A percentile compares a stretch with the other conserved stretches of the same genome.
Conservation (phyloP, 2,113 vertebrate genomes). For the Chaetodon auriga region DNA sequence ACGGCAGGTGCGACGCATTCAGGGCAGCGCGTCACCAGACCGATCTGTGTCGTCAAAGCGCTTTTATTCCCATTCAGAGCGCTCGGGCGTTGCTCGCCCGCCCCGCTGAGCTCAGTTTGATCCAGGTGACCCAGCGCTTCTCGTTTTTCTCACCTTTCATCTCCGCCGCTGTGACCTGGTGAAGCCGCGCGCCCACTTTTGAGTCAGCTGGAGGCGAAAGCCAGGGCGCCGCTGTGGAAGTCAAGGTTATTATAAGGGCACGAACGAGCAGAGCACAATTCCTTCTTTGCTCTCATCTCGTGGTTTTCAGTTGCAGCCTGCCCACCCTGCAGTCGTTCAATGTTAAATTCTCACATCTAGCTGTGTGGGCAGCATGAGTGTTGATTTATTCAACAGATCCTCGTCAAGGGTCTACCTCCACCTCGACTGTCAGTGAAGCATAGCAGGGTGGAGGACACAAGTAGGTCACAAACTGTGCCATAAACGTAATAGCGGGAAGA, state of each 20-base stretch:
- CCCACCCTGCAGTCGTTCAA: background rate
- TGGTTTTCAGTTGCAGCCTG: background rate
- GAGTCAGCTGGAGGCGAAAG: background rate
- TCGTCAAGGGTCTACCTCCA: constrained; percentile 41
- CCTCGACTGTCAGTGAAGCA: constrained; percentile 52
- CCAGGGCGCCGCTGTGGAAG: background rate
- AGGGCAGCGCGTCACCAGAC: constrained; percentile 24
- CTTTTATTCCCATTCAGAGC: constrained; percentile 12
- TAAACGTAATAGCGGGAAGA: background rate
- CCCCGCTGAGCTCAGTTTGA: constrained; percentile 16
- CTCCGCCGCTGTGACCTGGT: constrained; percentile 5
- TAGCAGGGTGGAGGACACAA: constrained; percentile 49
- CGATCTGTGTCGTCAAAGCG: background rate
- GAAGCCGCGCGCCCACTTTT: background rate
- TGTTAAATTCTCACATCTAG: constrained; percentile 15
- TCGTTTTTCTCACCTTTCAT: constrained; percentile 38
- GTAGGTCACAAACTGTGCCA: constrained; percentile 72
- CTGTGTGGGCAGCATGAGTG: constrained; percentile 30
- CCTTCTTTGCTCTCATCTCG: background rate
- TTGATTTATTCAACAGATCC: constrained; percentile 70
- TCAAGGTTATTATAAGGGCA: constrained; percentile 20
- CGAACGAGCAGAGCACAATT: constrained; percentile 2
- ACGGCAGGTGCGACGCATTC: constrained; percentile 45
- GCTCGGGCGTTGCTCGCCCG: background rate
- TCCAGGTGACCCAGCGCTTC: constrained; percentile 19